Conservation (phyloP, 1,140 invertebrate genomes). For the Bombus sibiricus region DNA sequence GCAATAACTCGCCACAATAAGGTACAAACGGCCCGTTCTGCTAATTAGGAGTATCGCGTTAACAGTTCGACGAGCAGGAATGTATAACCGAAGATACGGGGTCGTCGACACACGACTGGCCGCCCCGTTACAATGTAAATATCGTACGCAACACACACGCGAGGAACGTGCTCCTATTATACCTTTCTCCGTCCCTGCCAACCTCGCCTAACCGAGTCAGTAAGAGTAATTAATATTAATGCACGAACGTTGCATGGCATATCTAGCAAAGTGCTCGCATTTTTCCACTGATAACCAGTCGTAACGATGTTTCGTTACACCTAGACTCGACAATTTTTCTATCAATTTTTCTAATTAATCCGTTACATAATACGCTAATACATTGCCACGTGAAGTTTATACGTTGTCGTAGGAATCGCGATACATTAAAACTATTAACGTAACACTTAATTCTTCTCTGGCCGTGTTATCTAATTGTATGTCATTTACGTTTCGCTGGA, state of each 20-base stretch:
- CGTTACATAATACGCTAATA: too few relatives aligned
- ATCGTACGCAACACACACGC: conserved; percentile 52
- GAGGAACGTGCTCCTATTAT: conserved; percentile 50
- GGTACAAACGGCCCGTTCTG: conserved; percentile 61
- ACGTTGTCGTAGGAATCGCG: too few relatives aligned
- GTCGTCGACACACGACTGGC: conserved; percentile 65
- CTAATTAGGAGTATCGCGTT: conserved; percentile 77
- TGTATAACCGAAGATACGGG: conserved; percentile 64
- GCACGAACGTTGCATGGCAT: conserved; percentile 8
- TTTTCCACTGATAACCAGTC: too few relatives aligned
- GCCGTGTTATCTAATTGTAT: too few relatives aligned
- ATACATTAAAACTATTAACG: too few relatives aligned
- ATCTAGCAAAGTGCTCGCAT: neutral
- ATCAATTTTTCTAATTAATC: too few relatives aligned
- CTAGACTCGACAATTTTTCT: too few relatives aligned
- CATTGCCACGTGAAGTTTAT: too few relatives aligned
- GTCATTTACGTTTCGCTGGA: too few relatives aligned
- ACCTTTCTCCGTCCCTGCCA: conserved; percentile 48
- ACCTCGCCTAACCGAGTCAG: neutral
- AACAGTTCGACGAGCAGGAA: conserved; percentile 61
- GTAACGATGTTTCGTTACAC: too few relatives aligned
- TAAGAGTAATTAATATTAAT: conserved; percentile 56
- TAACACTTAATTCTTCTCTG: too few relatives aligned
- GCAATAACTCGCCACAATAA: conserved; percentile 34
- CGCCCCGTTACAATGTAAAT: conserved; percentile 66